These are phyloP conservation scores for Papilio helenus DNA, from an alignment of 1,140 invertebrate species.

Conservation along the genomic window DNA sequence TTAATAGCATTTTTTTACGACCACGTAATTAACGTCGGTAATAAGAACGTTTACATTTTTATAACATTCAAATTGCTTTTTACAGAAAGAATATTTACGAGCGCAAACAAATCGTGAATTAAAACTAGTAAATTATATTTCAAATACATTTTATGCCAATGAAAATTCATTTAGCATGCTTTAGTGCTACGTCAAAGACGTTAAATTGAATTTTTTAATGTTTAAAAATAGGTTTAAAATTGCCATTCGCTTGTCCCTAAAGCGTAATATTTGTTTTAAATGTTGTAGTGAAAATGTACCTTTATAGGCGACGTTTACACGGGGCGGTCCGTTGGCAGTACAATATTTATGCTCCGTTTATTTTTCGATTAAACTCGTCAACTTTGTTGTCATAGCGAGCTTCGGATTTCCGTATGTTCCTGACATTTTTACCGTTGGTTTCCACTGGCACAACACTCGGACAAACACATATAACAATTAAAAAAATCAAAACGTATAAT, in stretches of 20 bases:
- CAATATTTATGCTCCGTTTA: constrained; percentile 59
- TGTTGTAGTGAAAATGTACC: constrained; percentile 17
- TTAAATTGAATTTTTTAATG: not conserved
- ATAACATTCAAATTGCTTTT: constrained; percentile 24
- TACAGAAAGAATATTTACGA: not conserved
- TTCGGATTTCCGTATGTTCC: constrained; percentile 48
- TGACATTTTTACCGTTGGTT: constrained; percentile 36
- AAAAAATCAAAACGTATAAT: too few relatives aligned
- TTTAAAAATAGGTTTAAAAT: constrained; percentile 22
- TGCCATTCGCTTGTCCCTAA: not conserved
- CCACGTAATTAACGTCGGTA: not conserved
- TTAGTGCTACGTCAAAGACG: not conserved
- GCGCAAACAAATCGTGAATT: not conserved
- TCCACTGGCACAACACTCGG: not conserved
- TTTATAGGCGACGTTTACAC: constrained; percentile 34
- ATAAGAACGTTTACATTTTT: constrained; percentile 18
- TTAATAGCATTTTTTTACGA: constrained; percentile 16
- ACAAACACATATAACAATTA: too few relatives aligned
- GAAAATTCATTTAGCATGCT: not conserved
- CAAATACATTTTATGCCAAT: not conserved
- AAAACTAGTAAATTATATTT: not conserved
- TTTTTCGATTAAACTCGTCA: constrained; percentile 65
- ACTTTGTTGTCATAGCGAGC: constrained; percentile 48
- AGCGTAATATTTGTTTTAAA: constrained; percentile 26
- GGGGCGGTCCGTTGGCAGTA: constrained; percentile 41